Base-by-base conservation (phyloP, 35 echinoderm and acorn worm genomes). In the Apostichopus californicus region DNA sequence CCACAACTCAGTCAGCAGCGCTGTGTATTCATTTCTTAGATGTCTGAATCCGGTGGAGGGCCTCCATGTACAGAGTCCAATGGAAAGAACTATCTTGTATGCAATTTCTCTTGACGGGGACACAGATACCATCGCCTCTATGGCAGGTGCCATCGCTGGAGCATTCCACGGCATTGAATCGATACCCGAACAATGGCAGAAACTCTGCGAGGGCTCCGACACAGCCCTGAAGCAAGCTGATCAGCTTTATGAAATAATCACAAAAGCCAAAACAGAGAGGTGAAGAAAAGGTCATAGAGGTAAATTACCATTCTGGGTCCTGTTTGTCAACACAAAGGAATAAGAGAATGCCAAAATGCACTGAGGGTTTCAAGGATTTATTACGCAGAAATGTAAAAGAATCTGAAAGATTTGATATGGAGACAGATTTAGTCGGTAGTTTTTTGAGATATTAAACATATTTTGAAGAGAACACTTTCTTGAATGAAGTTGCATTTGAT, bases 131-230 rank as follows among this genome's bases (percentile, higher is more conserved):
- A 99, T 99, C 21, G 97, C 93, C 18, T 93, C 95, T 3, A 99
- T 99, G 97, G 97, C 97, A 5, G 97, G 97, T 28, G 97, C 97
- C 65, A 96, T 99, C 10, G 97, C 93, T 54, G 97, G 97, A 54
- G 97, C 97, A 52, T 96, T 91, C 56, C 94, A 99, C 89, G 97
- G 97, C 57, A 60, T 96, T 0, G 97, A 96, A 78, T 73, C 77
- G 18, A 56, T 99, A 5, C 94, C 97, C 3, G 18, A 94, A 56
- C 65, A 81, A 78, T 99, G 97, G 97, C 88, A 22, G 81, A 78
- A 65, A 11, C 60, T 92, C 22, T 99, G 95, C 26, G 97, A 99
- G 78, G 97, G 95, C 20, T 58, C 71, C n/a, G 89, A 93, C 57
- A 65, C 91, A 65, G 97, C 97, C 5, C n/a, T 95, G 0, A 60